Conservation (phyloP, 1,140 invertebrate species). For the Drosophila ficusphila region DNA sequence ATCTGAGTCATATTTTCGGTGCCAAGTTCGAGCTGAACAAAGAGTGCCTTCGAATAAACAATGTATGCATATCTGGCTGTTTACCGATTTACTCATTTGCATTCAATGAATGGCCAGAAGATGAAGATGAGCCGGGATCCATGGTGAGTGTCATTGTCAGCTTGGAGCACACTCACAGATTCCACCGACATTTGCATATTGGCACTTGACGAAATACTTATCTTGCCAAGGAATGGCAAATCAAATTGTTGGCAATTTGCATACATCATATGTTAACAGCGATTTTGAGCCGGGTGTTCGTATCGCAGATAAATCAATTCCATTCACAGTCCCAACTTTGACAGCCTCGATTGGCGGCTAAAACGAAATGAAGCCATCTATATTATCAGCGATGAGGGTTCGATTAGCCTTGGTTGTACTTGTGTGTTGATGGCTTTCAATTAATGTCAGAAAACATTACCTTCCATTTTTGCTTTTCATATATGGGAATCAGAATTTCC, state of each 20-base stretch:
- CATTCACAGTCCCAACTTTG: conserved; percentile 19
- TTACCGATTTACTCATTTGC: conserved; percentile 68
- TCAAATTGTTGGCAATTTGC: conserved; percentile 78
- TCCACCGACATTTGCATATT: conserved; percentile 53
- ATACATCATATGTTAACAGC: conserved; percentile 64
- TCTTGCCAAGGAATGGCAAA: conserved; percentile 66
- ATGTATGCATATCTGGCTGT: conserved; percentile 39
- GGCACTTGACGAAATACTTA: conserved; percentile 58
- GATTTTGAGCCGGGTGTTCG: conserved; percentile 47
- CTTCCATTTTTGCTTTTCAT: no score
- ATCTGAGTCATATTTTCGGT: conserved; percentile 72
- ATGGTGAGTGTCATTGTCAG: conserved; percentile 58
- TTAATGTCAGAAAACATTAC: conserved; percentile 11
- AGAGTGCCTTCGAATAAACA: conserved; percentile 61
- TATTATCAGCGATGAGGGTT: not conserved
- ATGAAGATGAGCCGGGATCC: conserved; percentile 31
- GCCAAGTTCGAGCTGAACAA: conserved; percentile 48
- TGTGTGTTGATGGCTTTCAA: conserved; percentile 1
- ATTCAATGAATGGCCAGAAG: conserved; percentile 65
- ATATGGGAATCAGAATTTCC: no score
- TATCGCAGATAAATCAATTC: conserved; percentile 49
- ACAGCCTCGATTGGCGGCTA: conserved; percentile 31
- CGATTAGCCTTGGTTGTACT: conserved; percentile 6
- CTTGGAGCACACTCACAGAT: conserved; percentile 47
- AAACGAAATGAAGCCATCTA: conserved; percentile 33